phyloP scores from a whole-genome alignment of 2,888 invertebrate species.

The Horisme vitalbata region DNA sequence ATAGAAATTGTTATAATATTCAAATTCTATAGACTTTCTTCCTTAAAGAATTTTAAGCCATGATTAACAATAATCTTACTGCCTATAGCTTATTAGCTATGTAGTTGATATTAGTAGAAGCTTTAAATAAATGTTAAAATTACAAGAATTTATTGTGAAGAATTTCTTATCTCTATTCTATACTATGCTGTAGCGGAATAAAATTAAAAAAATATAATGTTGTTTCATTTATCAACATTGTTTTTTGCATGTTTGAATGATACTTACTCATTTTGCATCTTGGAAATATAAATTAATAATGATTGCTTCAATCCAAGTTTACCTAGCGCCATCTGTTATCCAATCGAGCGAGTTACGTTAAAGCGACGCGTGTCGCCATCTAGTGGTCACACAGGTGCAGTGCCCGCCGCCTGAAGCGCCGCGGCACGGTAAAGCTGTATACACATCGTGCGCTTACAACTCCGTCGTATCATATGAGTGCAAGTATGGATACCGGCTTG shows the following conservation, averaged over 20 bases:
- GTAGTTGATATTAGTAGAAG: conserved; percentile 69
- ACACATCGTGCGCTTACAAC: conserved; percentile 96
- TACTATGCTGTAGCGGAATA: conserved; percentile 75
- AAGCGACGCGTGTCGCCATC: conserved; percentile 77
- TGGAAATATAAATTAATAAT: conserved; percentile 1
- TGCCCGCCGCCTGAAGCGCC: conserved; percentile 97
- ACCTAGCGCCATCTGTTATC: conserved; percentile 51
- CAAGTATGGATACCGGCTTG: conserved; percentile 95
- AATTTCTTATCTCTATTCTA: conserved; percentile 66
- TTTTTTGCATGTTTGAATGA: conserved; percentile 27
- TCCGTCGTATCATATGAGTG: conserved; percentile 98
- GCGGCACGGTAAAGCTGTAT: conserved; percentile 95
- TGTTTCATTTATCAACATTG: conserved; percentile 59
- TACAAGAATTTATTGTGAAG: conserved; percentile 62
- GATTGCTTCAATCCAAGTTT: conserved; percentile 17
- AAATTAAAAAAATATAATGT: conserved; percentile 55
- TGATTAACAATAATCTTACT: conserved; percentile 66
- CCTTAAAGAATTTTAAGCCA: conserved; percentile 68
- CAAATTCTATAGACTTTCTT: conserved; percentile 69
- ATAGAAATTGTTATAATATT: conserved; percentile 57
- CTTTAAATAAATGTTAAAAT: conserved; percentile 62
- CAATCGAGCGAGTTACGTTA: conserved; percentile 51
- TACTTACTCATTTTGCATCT: conserved; percentile 16
- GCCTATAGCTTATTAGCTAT: conserved; percentile 61
- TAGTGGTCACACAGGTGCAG: conserved; percentile 95